Conservation (phyloP, 2,113 vertebrate species). For the Alosa alosa region DNA sequence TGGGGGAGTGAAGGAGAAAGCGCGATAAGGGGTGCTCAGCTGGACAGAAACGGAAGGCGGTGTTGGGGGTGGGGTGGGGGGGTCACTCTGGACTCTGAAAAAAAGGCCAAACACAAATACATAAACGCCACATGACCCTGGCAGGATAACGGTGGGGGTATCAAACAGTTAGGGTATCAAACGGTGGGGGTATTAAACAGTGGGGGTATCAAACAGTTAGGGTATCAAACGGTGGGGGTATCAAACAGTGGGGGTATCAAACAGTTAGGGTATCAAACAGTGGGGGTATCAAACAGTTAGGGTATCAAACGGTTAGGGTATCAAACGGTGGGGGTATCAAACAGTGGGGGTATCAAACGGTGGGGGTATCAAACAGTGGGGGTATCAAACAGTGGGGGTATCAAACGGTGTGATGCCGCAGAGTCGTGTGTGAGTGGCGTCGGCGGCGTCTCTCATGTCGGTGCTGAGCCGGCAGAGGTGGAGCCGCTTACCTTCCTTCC, state of each 20-base stretch:
- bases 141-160: neutral
- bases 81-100: neutral
- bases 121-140: neutral
- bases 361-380: no score
- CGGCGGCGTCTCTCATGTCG: neutral
- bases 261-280: no score
- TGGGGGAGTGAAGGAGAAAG: neutral
- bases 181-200: no score
- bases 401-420: neutral
- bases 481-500: neutral
- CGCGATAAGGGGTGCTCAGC: neutral
- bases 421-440: neutral
- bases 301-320: no score
- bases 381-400: no score
- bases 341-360: no score
- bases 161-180: no score
- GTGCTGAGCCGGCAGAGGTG: neutral
- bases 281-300: no score
- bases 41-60: neutral
- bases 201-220: no score
- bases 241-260: no score
- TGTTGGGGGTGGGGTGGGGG: neutral
- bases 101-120: neutral
- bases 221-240: no score
- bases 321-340: no score